These are phyloP conservation scores for Sipha flava DNA, from an alignment of 1,140 invertebrate species.

Conservation along the genomic window DNA sequence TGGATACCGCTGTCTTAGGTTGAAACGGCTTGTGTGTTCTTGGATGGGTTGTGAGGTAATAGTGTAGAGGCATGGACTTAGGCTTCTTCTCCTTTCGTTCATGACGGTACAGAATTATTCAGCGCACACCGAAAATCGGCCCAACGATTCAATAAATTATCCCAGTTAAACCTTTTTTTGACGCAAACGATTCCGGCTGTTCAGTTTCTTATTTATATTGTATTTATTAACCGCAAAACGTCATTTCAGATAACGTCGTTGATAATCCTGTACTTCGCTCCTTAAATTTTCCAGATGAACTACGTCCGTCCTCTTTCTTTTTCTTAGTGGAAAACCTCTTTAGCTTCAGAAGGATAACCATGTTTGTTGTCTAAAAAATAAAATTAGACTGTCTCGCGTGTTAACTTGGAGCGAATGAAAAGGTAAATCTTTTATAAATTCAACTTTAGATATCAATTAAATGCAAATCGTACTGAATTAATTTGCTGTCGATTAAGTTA, in stretches of 20 bases:
- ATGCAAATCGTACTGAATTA: neutral
- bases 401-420: neutral
- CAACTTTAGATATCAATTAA: neutral
- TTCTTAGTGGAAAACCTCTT: neutral
- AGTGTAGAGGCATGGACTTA: neutral
- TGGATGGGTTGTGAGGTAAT: neutral
- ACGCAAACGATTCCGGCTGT: conserved; percentile 32
- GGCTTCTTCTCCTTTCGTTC: conserved; percentile 11
- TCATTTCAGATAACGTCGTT: conserved; percentile 32
- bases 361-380: conserved; percentile 21
- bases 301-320: neutral
- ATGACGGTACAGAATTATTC: conserved; percentile 27
- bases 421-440: neutral
- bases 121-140: conserved; percentile 17
- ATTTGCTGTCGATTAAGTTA: neutral
- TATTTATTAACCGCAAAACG: conserved; percentile 33
- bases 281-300: conserved; percentile 28
- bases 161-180: conserved; percentile 30
- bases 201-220: conserved; percentile 33
- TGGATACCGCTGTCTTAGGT: neutral
- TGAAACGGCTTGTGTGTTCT: neutral
- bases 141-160: conserved; percentile 24
- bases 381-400: neutral
- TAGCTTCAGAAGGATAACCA: neutral
- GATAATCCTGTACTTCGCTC: conserved; percentile 4